A percentile compares a stretch with the other conserved stretches of the same genome.
phyloP scores from a whole-genome alignment of 92 coral and sea anemone species.

The Phenganax marumi region DNA sequence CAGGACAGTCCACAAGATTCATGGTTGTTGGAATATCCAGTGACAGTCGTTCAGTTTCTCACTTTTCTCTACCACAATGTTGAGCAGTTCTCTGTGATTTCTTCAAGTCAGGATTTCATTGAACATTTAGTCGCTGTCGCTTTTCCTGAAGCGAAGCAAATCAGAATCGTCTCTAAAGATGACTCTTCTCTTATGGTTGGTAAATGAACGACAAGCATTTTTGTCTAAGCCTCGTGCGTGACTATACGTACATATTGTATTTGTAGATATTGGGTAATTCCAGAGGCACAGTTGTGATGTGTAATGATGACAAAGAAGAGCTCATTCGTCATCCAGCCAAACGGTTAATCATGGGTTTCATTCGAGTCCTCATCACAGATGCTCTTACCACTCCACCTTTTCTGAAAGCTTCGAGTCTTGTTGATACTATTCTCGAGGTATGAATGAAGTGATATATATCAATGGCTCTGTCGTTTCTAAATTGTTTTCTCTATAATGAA shows the following conservation, averaged over 20 bases:
- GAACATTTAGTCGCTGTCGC: constrained; percentile 83
- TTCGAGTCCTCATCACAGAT: constrained; percentile 86
- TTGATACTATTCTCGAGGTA: constrained; percentile 83
- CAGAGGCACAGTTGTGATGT: constrained; percentile 18
- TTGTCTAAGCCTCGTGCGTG: not conserved
- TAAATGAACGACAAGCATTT: not conserved
- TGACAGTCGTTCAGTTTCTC: constrained; percentile 80
- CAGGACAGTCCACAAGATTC: constrained; percentile 69
- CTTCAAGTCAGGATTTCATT: constrained; percentile 80
- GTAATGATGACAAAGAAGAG: constrained; percentile 45
- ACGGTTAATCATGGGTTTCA: constrained; percentile 70
- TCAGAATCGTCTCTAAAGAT: constrained; percentile 28
- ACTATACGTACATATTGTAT: not conserved
- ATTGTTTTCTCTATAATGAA: not conserved
- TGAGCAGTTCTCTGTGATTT: constrained; percentile 66
- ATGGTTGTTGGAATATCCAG: constrained; percentile 85
- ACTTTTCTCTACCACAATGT: constrained; percentile 85
- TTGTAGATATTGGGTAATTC: not conserved
- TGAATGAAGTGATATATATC: not conserved
- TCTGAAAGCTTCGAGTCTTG: constrained; percentile 65
- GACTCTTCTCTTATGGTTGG: constrained; percentile 13
- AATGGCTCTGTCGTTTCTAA: too few relatives aligned
- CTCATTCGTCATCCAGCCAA: constrained; percentile 77
- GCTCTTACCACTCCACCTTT: constrained; percentile 70
- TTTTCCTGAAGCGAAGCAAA: constrained; percentile 72